Percentiles rank a stretch among this genome's conserved stretches.
Evolutionary conservation across 2,113 vertebrate genomes (phyloP).

Genomic region (Cromileptes altivelis): DNA sequence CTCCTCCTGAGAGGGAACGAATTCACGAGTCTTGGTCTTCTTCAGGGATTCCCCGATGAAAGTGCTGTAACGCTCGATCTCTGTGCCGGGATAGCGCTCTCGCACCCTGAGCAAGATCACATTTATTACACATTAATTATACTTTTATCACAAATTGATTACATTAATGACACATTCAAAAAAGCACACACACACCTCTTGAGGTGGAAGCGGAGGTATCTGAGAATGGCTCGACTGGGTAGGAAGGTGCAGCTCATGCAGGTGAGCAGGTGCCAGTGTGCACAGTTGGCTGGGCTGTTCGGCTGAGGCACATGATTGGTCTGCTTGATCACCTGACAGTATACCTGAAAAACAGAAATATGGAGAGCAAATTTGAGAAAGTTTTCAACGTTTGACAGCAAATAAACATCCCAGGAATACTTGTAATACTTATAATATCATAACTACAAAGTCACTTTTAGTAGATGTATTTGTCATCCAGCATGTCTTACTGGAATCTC

Average conservation of each 20-base stretch:
- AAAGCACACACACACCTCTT: slow-evolving; percentile 83
- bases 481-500: neutral
- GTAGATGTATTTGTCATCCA: neutral
- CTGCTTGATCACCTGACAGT: slow-evolving; percentile 96
- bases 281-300: slow-evolving; percentile 89
- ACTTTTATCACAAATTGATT: neutral
- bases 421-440: neutral
- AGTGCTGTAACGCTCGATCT: slow-evolving; percentile 90
- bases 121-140: neutral
- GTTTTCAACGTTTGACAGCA: neutral
- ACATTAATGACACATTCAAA: neutral
- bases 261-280: slow-evolving; percentile 93
- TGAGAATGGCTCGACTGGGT: slow-evolving; percentile 91
- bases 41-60: slow-evolving; percentile 93
- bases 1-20: slow-evolving; percentile 94
- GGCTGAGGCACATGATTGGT: slow-evolving; percentile 95
- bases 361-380: neutral
- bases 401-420: neutral
- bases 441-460: neutral
- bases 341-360: slow-evolving; percentile 79
- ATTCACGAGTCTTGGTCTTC: slow-evolving; percentile 92
- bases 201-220: slow-evolving; percentile 94
- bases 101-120: slow-evolving; percentile 83
- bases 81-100: slow-evolving; percentile 88
- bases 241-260: slow-evolving; percentile 95